Conservation (phyloP, 37 sponge, comb jelly and placozoan species). For the Halisarca cf. caerulea region DNA sequence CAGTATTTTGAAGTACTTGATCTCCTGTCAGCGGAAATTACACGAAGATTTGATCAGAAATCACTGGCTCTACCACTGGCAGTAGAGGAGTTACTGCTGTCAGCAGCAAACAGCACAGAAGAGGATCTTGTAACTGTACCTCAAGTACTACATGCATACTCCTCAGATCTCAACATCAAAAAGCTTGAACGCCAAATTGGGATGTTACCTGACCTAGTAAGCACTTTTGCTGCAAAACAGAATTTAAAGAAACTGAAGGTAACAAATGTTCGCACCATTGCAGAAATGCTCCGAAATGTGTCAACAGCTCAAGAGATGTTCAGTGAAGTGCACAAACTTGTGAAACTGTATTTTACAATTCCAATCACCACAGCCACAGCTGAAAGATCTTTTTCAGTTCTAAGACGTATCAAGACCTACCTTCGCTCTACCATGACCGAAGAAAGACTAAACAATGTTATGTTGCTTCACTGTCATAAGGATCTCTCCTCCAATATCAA, state of each 20-base stretch:
- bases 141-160: constrained; percentile 19
- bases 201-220: constrained; percentile 13
- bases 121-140: constrained; percentile 2
- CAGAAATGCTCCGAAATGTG: neutral
- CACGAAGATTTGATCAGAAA: constrained; percentile 21
- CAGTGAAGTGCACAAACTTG: constrained; percentile 36
- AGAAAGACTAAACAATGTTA: constrained; percentile 17
- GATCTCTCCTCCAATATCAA: neutral
- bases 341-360: constrained; percentile 63
- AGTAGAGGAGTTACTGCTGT: constrained; percentile 11
- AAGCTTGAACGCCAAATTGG: neutral
- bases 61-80: constrained; percentile 20
- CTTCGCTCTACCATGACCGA: constrained; percentile 60
- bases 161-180: constrained; percentile 34
- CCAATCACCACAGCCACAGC: constrained; percentile 75
- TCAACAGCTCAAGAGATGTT: constrained; percentile 37
- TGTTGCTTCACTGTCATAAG: neutral
- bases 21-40: constrained; percentile 16
- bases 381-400: constrained; percentile 60
- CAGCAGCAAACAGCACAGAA: neutral
- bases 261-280: neutral
- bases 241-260: neutral
- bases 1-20: constrained; percentile 38
- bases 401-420: constrained; percentile 50
- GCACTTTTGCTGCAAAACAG: neutral